Percentiles rank a stretch among this genome's conserved stretches.
Conservation (phyloP, 2,888 invertebrate species). For the Crioceris asparagi region DNA sequence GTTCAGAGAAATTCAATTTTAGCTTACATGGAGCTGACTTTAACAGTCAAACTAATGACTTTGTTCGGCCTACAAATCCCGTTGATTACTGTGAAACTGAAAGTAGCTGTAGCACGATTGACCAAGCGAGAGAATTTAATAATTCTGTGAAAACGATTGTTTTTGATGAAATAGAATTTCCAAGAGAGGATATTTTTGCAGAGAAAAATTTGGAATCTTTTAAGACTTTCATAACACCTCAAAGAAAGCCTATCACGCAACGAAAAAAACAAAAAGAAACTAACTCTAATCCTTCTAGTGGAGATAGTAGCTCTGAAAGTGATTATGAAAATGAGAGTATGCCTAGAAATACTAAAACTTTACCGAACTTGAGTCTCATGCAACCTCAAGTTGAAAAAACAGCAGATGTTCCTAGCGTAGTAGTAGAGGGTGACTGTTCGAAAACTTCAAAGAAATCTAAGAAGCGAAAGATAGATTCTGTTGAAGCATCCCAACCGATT, state of each 20-base stretch:
- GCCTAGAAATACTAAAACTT: neutral
- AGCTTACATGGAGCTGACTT: constrained; percentile 30
- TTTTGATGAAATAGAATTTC: constrained; percentile 32
- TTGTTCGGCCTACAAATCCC: constrained; percentile 21
- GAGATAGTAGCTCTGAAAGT: neutral
- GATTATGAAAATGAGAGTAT: neutral
- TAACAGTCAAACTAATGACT: constrained; percentile 18
- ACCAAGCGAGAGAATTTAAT: constrained; percentile 16
- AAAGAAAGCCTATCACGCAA: constrained; percentile 9
- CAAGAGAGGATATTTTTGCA: constrained; percentile 27
- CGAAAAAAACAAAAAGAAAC: neutral
- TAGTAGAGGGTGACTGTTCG: too few relatives aligned
- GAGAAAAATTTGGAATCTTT: constrained; percentile 30
- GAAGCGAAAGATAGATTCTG: too few relatives aligned
- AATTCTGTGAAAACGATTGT: constrained; percentile 26
- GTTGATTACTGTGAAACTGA: constrained; percentile 30
- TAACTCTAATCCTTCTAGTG: neutral
- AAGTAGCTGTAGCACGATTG: constrained; percentile 29
- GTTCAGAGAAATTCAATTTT: constrained; percentile 26
- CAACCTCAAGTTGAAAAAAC: too few relatives aligned
- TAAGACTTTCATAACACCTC: constrained; percentile 29
- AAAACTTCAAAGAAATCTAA: too few relatives aligned
- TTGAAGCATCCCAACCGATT: too few relatives aligned
- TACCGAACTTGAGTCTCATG: too few relatives aligned
- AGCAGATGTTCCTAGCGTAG: too few relatives aligned